phyloP scores from a whole-genome alignment of 1,140 invertebrate species.

The Plodia interpunctella region DNA sequence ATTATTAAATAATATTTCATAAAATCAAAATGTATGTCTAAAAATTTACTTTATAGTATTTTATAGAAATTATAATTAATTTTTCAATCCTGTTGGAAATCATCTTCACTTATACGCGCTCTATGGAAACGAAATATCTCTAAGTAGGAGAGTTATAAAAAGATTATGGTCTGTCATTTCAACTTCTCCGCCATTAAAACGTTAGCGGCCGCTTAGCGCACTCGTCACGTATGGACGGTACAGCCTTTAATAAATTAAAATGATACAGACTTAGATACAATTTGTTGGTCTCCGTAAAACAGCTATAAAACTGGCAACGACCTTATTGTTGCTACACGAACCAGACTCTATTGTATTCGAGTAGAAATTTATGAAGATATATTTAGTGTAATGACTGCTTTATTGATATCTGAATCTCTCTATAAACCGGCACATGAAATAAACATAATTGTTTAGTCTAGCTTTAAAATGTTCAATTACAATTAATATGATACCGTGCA shows the following conservation, averaged over 20 bases:
- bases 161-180: constrained; percentile 59
- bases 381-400: no score
- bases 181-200: constrained; percentile 63
- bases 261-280: constrained; percentile 42
- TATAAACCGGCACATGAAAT: no score
- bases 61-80: no score
- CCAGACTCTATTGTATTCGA: neutral
- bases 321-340: constrained; percentile 9
- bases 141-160: constrained; percentile 47
- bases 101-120: neutral
- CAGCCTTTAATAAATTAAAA: constrained; percentile 68
- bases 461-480: no score
- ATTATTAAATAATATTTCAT: no score
- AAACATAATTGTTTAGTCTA: no score
- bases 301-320: constrained; percentile 29
- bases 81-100: no score
- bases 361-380: neutral
- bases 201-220: constrained; percentile 44
- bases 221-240: constrained; percentile 61
- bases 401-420: no score
- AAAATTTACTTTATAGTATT: no score
- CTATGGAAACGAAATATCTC: neutral
- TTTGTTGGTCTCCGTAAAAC: constrained; percentile 30
- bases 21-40: no score
- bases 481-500: no score